phyloP scores from a whole-genome alignment of 2,888 invertebrate genomes.

The Pseudococcus viburni region DNA sequence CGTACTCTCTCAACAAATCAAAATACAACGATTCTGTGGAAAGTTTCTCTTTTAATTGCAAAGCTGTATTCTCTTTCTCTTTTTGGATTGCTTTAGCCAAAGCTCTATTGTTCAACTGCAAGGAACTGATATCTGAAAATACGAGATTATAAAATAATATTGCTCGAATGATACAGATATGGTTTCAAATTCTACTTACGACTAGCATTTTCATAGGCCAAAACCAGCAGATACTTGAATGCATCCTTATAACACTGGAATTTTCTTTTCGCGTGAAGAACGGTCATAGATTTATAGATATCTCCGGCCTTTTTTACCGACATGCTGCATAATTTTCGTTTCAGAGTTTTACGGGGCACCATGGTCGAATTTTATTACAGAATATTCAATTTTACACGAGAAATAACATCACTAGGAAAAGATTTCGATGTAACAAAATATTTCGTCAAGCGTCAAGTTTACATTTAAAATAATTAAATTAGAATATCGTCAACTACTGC shows the following conservation, averaged over 20 bases:
- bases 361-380: background rate
- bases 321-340: background rate
- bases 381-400: background rate
- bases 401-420: background rate
- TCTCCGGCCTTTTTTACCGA: background rate
- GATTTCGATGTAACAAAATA: background rate
- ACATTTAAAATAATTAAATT: background rate
- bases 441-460: background rate
- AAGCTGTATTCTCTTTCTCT: conserved; percentile 42
- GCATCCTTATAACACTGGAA: background rate
- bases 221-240: background rate
- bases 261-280: conserved; percentile 31
- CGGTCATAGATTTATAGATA: background rate
- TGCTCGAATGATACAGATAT: background rate
- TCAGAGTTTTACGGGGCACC: background rate
- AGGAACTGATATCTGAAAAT: conserved; percentile 5
- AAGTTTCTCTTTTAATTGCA: conserved; percentile 38
- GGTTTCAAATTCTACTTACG: background rate
- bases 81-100: conserved; percentile 44
- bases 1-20: conserved; percentile 1
- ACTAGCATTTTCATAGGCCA: background rate
- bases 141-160: background rate
- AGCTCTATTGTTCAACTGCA: conserved; percentile 29
- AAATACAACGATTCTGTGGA: background rate
- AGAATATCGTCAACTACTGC: background rate